These are phyloP conservation scores for Holocentrus rufus DNA, from an alignment of 2,797 vertebrate species.

Conservation along the genomic window DNA sequence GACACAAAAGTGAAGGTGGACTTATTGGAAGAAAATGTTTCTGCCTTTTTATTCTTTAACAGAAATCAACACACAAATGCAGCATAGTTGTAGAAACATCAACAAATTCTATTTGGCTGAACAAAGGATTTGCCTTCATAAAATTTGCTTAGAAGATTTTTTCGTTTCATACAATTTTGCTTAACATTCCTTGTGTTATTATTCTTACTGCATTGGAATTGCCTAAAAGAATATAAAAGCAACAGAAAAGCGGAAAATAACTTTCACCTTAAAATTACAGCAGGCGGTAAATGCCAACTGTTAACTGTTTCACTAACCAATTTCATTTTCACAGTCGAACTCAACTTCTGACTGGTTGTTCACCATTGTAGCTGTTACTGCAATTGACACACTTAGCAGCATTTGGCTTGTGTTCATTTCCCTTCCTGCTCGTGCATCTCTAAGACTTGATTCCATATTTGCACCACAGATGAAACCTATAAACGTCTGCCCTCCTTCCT, in stretches of 20 bases:
- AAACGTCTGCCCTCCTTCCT: neutral
- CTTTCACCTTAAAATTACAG: neutral
- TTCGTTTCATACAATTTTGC: neutral
- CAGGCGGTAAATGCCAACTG: neutral
- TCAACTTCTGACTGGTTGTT: neutral
- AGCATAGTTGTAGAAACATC: neutral
- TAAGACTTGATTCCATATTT: neutral
- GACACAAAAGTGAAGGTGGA: neutral
- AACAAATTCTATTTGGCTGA: neutral
- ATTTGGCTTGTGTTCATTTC: no score
- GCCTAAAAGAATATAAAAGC: no score
- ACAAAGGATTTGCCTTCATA: neutral
- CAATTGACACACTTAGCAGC: no score
- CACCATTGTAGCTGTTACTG: no score
- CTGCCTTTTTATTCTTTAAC: no score
- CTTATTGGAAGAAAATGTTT: no score
- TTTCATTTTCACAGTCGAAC: neutral
- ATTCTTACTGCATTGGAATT: no score
- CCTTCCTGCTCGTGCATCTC: no score
- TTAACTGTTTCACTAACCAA: neutral
- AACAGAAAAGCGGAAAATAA: neutral
- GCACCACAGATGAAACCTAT: slow-evolving; percentile 14
- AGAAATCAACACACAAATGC: no score
- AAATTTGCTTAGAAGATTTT: neutral
- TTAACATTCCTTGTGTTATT: no score